Evolutionary conservation across 2,797 vertebrate species (phyloP), one percentile per base, ranked within the genome.

Genomic region (Enteromius afrohamiltoni): DNA sequence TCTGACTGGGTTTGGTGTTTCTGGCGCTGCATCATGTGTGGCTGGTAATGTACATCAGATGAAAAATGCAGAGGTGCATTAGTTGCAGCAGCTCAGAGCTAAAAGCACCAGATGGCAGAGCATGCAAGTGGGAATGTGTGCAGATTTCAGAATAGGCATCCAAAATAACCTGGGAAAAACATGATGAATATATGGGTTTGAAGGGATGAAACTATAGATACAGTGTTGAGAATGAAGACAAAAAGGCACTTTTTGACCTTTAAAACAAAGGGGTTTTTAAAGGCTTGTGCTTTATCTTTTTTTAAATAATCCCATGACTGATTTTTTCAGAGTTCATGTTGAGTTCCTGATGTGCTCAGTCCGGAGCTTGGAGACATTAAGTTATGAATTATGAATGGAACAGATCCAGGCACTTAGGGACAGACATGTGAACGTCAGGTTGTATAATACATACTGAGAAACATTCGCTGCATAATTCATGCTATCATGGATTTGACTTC

Each of bases 41-140:
- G 55, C 69, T 49, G 9, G 11, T 45, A 60, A 53, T 69, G 47
- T 40, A 58, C n/a, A 13, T 68, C 71, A 37, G 53, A 84, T 84
- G 82, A 84, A 84, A 86, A 77, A 84, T 84, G 68, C 74, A 82
- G 37, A 64, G 13, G 60, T 65, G 65, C 55, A 53, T 80, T 58
- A n/a, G 21, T 55, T 77, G 64, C 26, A 29, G 16, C 34, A 34
- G 47, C 8, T 40, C 21, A 11, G 31, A 19, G n/a, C 70, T 77
- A 74, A 73, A 84, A 77, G 85, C 82, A 73, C 75, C 34, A 3
- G 51, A 21, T 23, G 2, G 26, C 13, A 26, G 4, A 62, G 11
- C 34, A 55, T 29, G 23, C 58, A 26, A 23, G 4, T 73, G 45
- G 19, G 26, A 9, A 49, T 26, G 67, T 53, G 17, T 51, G 16